Evolutionary conservation across 2,797 vertebrate genomes (phyloP).

Genomic region (Esox masquinongy): DNA sequence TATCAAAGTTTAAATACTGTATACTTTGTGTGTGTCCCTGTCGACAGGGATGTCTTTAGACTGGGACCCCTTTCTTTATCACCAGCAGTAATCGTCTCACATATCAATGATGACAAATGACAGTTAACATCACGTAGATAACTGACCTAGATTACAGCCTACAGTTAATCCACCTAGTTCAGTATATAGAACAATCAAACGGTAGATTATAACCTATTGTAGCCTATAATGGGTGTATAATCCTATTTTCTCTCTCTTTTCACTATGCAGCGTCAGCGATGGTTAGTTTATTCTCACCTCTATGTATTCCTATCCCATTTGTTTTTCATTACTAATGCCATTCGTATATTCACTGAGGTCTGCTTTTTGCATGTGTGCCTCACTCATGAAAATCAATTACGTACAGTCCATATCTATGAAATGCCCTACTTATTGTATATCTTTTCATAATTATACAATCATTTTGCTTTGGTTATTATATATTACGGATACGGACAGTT

Average conservation of each 20-base stretch:
- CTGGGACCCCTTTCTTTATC: background rate
- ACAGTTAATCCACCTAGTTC: background rate
- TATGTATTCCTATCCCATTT: background rate
- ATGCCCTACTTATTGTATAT: no score
- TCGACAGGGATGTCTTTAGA: background rate
- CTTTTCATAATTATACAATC: background rate
- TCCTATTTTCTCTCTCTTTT: constrained; percentile 41
- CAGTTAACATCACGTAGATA: background rate
- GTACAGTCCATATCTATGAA: background rate
- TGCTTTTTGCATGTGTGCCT: background rate
- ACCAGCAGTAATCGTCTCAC: background rate
- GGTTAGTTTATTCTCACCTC: constrained; percentile 77
- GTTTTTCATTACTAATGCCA: background rate
- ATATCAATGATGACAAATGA: constrained; percentile 14
- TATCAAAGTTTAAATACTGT: background rate
- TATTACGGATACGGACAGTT: no score
- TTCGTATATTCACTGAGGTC: background rate
- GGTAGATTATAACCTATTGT: background rate
- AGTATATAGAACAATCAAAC: background rate
- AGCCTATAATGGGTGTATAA: constrained; percentile 10
- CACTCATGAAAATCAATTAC: background rate
- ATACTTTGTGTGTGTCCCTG: background rate
- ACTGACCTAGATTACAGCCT: background rate
- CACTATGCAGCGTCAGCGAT: constrained; percentile 83
- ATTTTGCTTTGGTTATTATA: background rate